These are phyloP conservation scores for Ceratosolen solmsi DNA, from an alignment of 1,140 invertebrate genomes.

Conservation along the genomic window DNA sequence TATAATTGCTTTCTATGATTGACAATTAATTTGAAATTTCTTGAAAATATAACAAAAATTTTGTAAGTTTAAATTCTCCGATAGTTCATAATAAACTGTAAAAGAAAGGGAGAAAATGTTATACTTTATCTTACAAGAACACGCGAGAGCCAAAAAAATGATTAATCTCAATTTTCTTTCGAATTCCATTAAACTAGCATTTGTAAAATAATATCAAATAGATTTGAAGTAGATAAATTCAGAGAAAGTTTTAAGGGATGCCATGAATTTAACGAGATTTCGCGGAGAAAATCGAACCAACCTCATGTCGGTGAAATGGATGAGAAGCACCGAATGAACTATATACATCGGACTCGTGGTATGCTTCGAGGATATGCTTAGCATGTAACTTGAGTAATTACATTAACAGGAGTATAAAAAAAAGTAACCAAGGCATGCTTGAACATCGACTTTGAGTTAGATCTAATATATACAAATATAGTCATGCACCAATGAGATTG, in stretches of 20 bases:
- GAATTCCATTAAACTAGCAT: not conserved
- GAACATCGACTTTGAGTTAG: not conserved
- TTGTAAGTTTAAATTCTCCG: too few relatives aligned
- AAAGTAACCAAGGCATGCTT: not conserved
- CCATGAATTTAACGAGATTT: constrained; percentile 33
- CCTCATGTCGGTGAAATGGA: not conserved
- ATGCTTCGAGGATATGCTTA: not conserved
- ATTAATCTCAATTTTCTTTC: too few relatives aligned
- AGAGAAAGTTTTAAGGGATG: constrained; percentile 31
- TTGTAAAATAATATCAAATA: constrained; percentile 31
- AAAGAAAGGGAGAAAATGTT: too few relatives aligned
- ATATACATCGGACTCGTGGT: not conserved
- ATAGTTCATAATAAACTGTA: too few relatives aligned
- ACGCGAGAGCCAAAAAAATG: too few relatives aligned
- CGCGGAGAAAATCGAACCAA: not conserved
- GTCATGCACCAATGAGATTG: too few relatives aligned
- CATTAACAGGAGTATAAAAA: not conserved
- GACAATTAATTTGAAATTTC: too few relatives aligned
- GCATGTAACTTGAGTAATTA: constrained; percentile 3
- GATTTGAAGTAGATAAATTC: constrained; percentile 24
- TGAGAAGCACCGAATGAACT: not conserved
- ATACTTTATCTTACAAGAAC: too few relatives aligned
- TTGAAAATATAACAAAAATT: too few relatives aligned
- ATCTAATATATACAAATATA: not conserved
- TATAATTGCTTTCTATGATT: too few relatives aligned